phyloP scores from a whole-genome alignment of 2,888 invertebrate species.

The Girardia tigrina region DNA sequence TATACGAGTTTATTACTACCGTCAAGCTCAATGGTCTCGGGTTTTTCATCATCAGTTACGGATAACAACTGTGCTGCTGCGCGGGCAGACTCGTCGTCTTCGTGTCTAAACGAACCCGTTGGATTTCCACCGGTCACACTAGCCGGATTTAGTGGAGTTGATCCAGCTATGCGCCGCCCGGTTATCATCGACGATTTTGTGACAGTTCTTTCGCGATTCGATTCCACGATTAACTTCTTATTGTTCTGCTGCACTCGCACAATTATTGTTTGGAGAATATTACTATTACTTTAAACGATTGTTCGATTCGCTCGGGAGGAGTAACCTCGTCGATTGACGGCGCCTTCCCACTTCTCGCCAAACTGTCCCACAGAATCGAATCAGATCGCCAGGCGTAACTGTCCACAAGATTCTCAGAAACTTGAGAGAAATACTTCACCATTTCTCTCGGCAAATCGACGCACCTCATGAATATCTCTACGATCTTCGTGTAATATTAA shows the following conservation, averaged over 20 bases:
- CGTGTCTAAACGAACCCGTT: not conserved
- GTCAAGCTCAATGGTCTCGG: not conserved
- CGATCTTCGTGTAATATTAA: no score
- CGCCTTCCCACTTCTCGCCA: slow-evolving; percentile 27
- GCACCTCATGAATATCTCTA: slow-evolving; percentile 25
- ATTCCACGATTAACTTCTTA: slow-evolving; percentile 5
- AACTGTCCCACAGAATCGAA: slow-evolving; percentile 70
- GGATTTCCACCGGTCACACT: not conserved
- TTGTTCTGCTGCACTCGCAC: not conserved
- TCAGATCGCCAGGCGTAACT: slow-evolving; percentile 71
- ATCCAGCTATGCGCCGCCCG: not conserved
- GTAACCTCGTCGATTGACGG: slow-evolving; percentile 34
- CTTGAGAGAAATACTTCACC: slow-evolving; percentile 31
- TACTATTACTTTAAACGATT: slow-evolving; percentile 12
- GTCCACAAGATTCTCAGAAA: slow-evolving; percentile 53
- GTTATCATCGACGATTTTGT: not conserved
- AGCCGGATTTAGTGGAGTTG: no score
- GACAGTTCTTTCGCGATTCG: not conserved
- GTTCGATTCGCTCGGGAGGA: slow-evolving; percentile 26
- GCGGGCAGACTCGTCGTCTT: slow-evolving; percentile 30
- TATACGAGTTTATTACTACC: not conserved
- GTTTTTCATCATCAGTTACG: not conserved
- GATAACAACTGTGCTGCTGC: slow-evolving; percentile 24
- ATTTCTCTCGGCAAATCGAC: slow-evolving; percentile 37
- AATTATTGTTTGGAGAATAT: not conserved